These are phyloP conservation scores for Acanthis flammea DNA, from an alignment of 2,797 vertebrate genomes.

Conservation along the genomic window DNA sequence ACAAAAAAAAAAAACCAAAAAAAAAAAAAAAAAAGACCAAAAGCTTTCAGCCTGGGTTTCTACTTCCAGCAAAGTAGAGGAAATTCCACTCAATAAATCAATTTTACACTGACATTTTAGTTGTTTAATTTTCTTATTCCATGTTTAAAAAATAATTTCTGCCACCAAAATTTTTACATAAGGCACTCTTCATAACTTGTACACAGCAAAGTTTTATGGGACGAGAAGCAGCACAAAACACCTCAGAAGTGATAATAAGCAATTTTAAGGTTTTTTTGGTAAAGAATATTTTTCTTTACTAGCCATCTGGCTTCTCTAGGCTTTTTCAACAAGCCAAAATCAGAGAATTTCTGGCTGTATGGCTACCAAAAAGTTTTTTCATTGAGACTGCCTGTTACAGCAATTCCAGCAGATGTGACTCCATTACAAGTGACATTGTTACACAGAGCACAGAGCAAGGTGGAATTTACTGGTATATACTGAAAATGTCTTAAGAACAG, in stretches of 20 bases:
- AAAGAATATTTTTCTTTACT: background rate
- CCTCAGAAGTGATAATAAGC: background rate
- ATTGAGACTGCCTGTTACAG: background rate
- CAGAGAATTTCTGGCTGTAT: background rate
- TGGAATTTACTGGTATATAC: background rate
- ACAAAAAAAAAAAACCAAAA: background rate
- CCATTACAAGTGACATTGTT: background rate
- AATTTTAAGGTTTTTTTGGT: too few relatives aligned
- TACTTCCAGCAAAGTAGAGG: background rate
- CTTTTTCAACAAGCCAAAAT: background rate
- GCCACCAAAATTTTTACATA: background rate
- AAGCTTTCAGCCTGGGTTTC: background rate
- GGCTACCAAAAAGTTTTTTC: background rate
- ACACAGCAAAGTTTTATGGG: background rate
- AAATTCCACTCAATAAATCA: background rate
- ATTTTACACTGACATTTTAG: background rate
- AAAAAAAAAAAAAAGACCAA: background rate
- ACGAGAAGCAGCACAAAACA: background rate
- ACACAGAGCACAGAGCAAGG: background rate
- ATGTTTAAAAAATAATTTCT: background rate
- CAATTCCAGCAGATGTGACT: background rate
- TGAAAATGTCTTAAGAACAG: background rate
- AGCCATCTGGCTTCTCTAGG: background rate
- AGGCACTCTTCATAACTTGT: background rate
- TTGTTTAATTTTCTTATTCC: background rate